Evolutionary conservation across 2,113 vertebrate genomes (phyloP), one percentile per base, ranked within the genome.

Genomic region (human (Homo sapiens)): DNA sequence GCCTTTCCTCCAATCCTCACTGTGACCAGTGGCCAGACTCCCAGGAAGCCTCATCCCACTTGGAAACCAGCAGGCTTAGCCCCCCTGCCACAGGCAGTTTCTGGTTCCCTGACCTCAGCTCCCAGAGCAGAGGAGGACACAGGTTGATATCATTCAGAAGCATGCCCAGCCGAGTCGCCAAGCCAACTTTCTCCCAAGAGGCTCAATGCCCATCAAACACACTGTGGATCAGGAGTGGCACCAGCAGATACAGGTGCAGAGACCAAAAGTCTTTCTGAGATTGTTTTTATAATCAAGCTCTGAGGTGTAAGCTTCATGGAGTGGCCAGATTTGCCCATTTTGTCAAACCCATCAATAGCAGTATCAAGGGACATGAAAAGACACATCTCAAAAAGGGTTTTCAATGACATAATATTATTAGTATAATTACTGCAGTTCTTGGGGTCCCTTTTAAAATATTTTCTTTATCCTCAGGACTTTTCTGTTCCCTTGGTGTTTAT

Each of bases 401-500:
- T 79, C 57, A 32, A 32, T 70, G 45, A 76, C 70, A 66, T 88
- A 22, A 64, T 32, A 30, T 30, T 86, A 93, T n/a, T 75, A 32
- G 20, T 38, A 16, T 79, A 61, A 72, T 18, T 4, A 79, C 0
- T 90, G 59, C 70, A 20, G 50, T 64, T 35, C 45, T 89, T 1
- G 1, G 40, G 18, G 25, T 17, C 35, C 40, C 50, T 38, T 81
- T 52, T 81, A 35, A 96, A 93, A 83, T 50, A 75, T 73, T 89
- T 78, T 50, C 14, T 83, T 78, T 94, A 40, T 55, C 85, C 43
- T 81, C 23, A 6, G 57, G 22, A 85, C 23, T 80, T 88, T 66
- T 73, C 57, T 52, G 30, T 89, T 40, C 38, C 59, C 43, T 95
- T 75, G 48, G 23, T 84, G 59, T 80, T 96, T 95, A 55, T 90